Base-by-base conservation (phyloP, 1,140 invertebrate species). In the Drosophila biarmipes region DNA sequence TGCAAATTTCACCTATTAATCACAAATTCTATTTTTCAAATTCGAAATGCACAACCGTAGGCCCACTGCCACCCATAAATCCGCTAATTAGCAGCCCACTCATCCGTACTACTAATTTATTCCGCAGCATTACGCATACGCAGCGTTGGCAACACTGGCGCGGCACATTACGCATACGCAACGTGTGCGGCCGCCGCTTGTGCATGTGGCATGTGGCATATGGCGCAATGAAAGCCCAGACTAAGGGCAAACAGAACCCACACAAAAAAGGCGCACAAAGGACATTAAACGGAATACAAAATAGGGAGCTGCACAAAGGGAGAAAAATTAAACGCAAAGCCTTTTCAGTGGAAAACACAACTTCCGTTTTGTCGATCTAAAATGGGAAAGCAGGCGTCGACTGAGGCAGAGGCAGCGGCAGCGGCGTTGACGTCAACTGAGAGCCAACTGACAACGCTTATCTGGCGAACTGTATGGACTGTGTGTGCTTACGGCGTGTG, bases 201-300 rank as follows among this genome's bases (percentile, higher is more conserved):
- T 29, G 49, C 58, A 29, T 38, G 29, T 38, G 31, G 49, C 58
- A 29, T 38, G 29, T 38, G 31, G 43, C 82, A 78, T 84, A 63
- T 24, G 31, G 43, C 82, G 75, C 79, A 63, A 89, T 78, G 77
- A 61, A 86, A 68, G 40, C 46, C 40, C 27, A 35, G 63, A 42
- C 49, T 43, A 38, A 57, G 63, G 73, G 59, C 57, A 55, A 77
- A 64, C 42, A 57, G 31, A 59, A 42, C 17, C 45, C 59, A 62
- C 54, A 59, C 54, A 54, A 58, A 54, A 58, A 63, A 67, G 57
- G 51, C 69, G 52, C 67, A 87, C 67, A 84, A 79, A 68, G 66
- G 62, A 69, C 75, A 84, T 89, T 89, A 87, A 84, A 89, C 81
- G 76, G 84, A 77, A 87, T 78, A 77, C 53, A 29, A 77, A 78